phyloP scores from a whole-genome alignment of 2,113 vertebrate species.

The Siniperca knerii region DNA sequence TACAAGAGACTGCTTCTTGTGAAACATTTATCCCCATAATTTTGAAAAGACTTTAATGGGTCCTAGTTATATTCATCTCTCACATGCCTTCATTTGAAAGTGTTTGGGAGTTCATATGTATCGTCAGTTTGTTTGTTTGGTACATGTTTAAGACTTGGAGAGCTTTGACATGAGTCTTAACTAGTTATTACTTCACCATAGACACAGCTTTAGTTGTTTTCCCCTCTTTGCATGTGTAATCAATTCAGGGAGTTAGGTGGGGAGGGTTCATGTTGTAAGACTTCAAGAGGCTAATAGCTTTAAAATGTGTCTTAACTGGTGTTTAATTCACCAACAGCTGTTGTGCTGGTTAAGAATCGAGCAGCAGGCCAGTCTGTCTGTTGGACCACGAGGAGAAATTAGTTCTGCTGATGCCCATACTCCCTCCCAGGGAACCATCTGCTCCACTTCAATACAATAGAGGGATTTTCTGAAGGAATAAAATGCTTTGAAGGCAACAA shows the following conservation, averaged over 20 bases:
- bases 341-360: slow-evolving; percentile 83
- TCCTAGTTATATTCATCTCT: background rate
- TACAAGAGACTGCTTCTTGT: background rate
- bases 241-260: slow-evolving; percentile 60
- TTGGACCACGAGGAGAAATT: slow-evolving; percentile 96
- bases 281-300: slow-evolving; percentile 89
- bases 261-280: slow-evolving; percentile 58
- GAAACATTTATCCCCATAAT: background rate
- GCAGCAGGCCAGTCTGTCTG: slow-evolving; percentile 84
- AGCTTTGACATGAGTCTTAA: slow-evolving; percentile 49
- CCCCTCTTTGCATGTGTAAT: slow-evolving; percentile 53
- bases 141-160: slow-evolving; percentile 19
- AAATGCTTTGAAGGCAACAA: slow-evolving; percentile 86
- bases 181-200: slow-evolving; percentile 28
- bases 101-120: background rate
- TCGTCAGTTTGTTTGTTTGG: background rate
- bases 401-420: slow-evolving; percentile 96
- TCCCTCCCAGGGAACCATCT: slow-evolving; percentile 96
- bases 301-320: slow-evolving; percentile 98
- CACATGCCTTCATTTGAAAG: background rate
- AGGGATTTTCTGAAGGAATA: slow-evolving; percentile 93
- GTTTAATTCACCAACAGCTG: slow-evolving; percentile 97
- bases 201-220: slow-evolving; percentile 36
- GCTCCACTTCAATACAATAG: slow-evolving; percentile 97
- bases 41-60: background rate